Evolutionary conservation across 2,888 invertebrate species (phyloP).

Genomic region (Drosophila mimetica): DNA sequence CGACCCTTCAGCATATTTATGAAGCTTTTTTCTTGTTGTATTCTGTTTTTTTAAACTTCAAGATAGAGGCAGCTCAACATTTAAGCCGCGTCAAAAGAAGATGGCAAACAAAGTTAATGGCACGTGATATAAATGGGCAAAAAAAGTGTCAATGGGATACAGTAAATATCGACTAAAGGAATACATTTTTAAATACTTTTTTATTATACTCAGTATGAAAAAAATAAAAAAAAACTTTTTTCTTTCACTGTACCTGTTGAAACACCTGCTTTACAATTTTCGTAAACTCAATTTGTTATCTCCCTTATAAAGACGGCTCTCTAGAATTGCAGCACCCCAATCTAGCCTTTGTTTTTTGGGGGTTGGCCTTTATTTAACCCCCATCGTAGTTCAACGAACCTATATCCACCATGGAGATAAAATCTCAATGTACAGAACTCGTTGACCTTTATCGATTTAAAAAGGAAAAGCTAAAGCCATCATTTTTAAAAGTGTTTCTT

Average conservation of each 20-base stretch:
- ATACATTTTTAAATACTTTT: background rate
- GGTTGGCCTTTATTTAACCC: slow-evolving; percentile 39
- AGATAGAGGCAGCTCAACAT: slow-evolving; percentile 22
- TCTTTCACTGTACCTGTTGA: slow-evolving; percentile 1
- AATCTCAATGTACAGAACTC: slow-evolving; percentile 33
- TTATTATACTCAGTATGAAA: too few relatives aligned
- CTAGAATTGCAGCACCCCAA: slow-evolving; percentile 18
- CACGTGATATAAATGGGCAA: slow-evolving; percentile 38
- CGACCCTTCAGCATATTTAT: slow-evolving; percentile 74
- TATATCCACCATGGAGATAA: slow-evolving; percentile 33
- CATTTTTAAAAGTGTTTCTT: slow-evolving; percentile 22
- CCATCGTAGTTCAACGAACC: slow-evolving; percentile 39
- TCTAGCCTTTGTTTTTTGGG: slow-evolving; percentile 16
- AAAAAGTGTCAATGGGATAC: slow-evolving; percentile 10
- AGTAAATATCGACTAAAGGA: slow-evolving; percentile 1
- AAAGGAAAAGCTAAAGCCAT: slow-evolving; percentile 17
- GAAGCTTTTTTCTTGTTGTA: slow-evolving; percentile 46
- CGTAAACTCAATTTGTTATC: slow-evolving; percentile 11
- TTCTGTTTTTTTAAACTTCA: slow-evolving; percentile 21
- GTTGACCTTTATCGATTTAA: slow-evolving; percentile 40
- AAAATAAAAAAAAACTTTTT: too few relatives aligned
- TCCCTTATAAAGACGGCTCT: slow-evolving; percentile 10
- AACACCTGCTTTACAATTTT: slow-evolving; percentile 22
- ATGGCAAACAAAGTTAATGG: slow-evolving; percentile 29
- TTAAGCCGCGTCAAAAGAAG: slow-evolving; percentile 22